Conservation (phyloP, 2,113 vertebrate genomes). For the Oryzias woworae region DNA sequence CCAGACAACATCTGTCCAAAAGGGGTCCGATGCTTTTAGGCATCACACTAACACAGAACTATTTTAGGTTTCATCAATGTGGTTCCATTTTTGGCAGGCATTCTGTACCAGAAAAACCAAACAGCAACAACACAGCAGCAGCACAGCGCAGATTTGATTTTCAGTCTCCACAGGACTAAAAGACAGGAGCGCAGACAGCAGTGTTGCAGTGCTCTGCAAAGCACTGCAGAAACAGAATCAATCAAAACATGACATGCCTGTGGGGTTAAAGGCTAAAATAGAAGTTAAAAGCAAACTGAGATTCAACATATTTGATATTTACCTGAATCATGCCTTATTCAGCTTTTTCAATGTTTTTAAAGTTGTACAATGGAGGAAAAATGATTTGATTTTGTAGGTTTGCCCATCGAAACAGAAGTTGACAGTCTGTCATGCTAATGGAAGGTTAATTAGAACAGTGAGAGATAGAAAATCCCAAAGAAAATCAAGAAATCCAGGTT, state of each 20-base stretch:
- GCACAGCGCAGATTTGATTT: slow-evolving; percentile 33
- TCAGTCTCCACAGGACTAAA: slow-evolving; percentile 31
- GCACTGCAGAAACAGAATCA: slow-evolving; percentile 18
- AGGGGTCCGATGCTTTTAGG: slow-evolving; percentile 32
- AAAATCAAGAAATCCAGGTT: too few species aligned
- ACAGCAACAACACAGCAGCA: slow-evolving; percentile 43
- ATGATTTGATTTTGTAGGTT: too few species aligned
- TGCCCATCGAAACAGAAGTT: too few species aligned
- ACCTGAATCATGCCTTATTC: too few species aligned
- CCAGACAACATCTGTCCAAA: slow-evolving; percentile 34
- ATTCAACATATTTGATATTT: neutral
- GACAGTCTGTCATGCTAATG: too few species aligned
- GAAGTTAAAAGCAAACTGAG: neutral
- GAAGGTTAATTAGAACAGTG: too few species aligned
- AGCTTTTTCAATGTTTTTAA: too few species aligned
- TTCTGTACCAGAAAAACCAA: slow-evolving; percentile 40
- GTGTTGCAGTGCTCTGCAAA: slow-evolving; percentile 37
- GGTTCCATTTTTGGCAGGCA: slow-evolving; percentile 40
- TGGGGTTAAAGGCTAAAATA: neutral
- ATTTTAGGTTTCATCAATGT: slow-evolving; percentile 15
- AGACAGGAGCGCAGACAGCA: slow-evolving; percentile 48
- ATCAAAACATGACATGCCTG: slow-evolving; percentile 1
- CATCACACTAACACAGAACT: slow-evolving; percentile 25
- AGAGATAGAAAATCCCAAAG: too few species aligned
- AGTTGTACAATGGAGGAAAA: too few species aligned